phyloP scores from a whole-genome alignment of 2,888 invertebrate genomes.

The Timandra comae region DNA sequence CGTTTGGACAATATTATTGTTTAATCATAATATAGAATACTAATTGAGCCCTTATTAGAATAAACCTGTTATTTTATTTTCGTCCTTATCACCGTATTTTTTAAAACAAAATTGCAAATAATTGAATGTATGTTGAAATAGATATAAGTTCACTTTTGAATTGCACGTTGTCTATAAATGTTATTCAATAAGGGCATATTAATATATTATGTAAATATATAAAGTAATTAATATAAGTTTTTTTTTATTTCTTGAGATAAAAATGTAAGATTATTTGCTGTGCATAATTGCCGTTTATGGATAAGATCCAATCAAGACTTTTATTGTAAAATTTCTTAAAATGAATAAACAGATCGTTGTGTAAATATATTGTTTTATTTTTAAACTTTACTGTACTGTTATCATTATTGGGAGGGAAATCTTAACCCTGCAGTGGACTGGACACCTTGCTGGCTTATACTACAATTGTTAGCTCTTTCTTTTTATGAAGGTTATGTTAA shows the following conservation, averaged over 20 bases:
- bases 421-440: no score
- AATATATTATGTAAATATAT: conserved; percentile 22
- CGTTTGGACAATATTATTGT: conserved; percentile 55
- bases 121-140: conserved; percentile 2
- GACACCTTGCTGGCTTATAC: no score
- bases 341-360: conserved; percentile 68
- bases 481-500: no score
- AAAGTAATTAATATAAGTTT: conserved; percentile 25
- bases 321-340: conserved; percentile 71
- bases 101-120: background rate
- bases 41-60: conserved; percentile 32
- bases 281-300: conserved; percentile 71
- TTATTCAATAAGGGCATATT: conserved; percentile 16
- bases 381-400: conserved; percentile 11
- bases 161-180: conserved; percentile 1
- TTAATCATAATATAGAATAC: conserved; percentile 26
- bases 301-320: conserved; percentile 73
- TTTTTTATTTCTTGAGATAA: background rate
- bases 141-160: conserved; percentile 3
- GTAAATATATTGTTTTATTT: conserved; percentile 45
- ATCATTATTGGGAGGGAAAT: no score
- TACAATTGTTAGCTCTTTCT: no score
- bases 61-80: background rate
- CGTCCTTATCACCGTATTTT: no score
- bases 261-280: conserved; percentile 42